phyloP scores from a whole-genome alignment of 2,797 vertebrate species.

The Bovichtus variegatus region DNA sequence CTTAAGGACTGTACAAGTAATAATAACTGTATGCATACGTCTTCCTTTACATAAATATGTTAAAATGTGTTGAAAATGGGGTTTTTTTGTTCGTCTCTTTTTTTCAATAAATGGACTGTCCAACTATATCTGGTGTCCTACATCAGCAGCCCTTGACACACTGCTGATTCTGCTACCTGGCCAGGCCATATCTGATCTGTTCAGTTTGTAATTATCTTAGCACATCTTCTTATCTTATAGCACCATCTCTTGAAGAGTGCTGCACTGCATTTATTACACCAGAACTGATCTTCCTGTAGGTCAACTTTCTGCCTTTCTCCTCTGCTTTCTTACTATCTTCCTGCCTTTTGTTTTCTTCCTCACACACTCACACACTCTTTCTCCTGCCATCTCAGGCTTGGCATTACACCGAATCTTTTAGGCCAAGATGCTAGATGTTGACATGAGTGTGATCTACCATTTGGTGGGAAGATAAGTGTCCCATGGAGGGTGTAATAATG shows the following conservation, averaged over 20 bases:
- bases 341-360: neutral
- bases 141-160: constrained; percentile 30
- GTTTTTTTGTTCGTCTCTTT: neutral
- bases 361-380: constrained; percentile 38
- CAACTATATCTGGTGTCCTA: constrained; percentile 32
- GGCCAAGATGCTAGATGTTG: constrained; percentile 82
- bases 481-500: constrained; percentile 83
- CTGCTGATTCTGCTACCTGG: constrained; percentile 54
- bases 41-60: neutral
- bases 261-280: constrained; percentile 56
- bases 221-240: constrained; percentile 53
- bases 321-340: constrained; percentile 22
- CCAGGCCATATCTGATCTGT: constrained; percentile 57
- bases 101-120: constrained; percentile 9
- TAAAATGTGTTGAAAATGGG: constrained; percentile 1
- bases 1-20: too few relatives aligned
- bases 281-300: constrained; percentile 48
- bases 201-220: constrained; percentile 59
- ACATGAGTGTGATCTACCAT: constrained; percentile 84
- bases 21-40: neutral
- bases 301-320: constrained; percentile 29
- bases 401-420: constrained; percentile 84
- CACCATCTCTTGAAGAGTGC: constrained; percentile 30
- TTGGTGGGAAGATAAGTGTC: constrained; percentile 84
- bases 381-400: constrained; percentile 67